phyloP scores from a whole-genome alignment of 2,888 invertebrate genomes.

The Lingula anatina region DNA sequence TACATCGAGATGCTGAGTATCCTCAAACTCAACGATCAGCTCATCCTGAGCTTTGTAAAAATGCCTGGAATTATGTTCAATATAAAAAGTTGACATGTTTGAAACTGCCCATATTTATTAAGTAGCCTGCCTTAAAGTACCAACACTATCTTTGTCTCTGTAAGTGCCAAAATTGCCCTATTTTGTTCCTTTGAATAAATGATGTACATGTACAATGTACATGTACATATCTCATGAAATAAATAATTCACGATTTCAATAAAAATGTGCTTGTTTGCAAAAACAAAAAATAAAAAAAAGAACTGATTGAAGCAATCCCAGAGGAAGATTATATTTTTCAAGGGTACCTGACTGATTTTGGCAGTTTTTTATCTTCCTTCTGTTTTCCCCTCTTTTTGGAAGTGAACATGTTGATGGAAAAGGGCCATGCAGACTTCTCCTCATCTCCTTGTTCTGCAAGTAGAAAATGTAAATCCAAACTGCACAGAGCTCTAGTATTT shows the following conservation, averaged over 20 bases:
- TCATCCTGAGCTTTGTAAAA: constrained; percentile 47
- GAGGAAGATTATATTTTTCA: not conserved
- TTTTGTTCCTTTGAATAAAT: too few relatives aligned
- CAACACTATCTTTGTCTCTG: too few relatives aligned
- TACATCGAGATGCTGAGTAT: constrained; percentile 21
- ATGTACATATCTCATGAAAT: too few relatives aligned
- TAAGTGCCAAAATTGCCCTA: too few relatives aligned
- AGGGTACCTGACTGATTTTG: constrained; percentile 29
- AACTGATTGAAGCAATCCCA: not conserved
- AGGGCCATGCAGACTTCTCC: constrained; percentile 28
- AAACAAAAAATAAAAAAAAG: too few relatives aligned
- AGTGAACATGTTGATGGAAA: constrained; percentile 29
- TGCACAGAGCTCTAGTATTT: too few relatives aligned
- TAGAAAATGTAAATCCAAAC: too few relatives aligned
- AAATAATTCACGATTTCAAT: too few relatives aligned
- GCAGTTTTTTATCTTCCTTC: constrained; percentile 23
- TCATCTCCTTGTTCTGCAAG: constrained; percentile 8
- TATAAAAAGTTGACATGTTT: too few relatives aligned
- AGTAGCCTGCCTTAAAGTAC: too few relatives aligned
- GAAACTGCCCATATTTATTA: not conserved
- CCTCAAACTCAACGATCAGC: constrained; percentile 41
- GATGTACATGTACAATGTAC: too few relatives aligned
- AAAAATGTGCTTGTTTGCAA: too few relatives aligned
- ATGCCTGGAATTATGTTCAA: constrained; percentile 19
- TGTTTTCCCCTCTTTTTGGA: constrained; percentile 26